Evolutionary conservation across 1,140 invertebrate species (phyloP).

Genomic region (Hydropsyche tenuis): DNA sequence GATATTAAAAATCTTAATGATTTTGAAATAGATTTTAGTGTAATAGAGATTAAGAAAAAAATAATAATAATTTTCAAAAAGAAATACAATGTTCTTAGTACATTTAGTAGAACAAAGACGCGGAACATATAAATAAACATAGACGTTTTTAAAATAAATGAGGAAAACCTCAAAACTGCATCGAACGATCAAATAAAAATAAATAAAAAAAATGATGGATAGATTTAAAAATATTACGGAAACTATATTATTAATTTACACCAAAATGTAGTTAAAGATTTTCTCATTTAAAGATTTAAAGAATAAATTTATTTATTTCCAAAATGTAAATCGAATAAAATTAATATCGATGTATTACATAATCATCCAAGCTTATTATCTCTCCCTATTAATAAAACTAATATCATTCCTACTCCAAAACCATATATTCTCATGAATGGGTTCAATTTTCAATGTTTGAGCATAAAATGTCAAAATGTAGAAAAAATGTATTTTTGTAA

Average conservation of each 20-base stretch:
- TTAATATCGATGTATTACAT: background rate
- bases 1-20: background rate
- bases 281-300: background rate
- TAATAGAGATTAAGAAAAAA: background rate
- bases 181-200: slow-evolving; percentile 13
- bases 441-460: background rate
- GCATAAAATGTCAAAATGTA: background rate
- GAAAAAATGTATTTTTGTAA: background rate
- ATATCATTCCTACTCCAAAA: background rate
- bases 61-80: slow-evolving; percentile 1
- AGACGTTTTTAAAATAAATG: slow-evolving; percentile 9
- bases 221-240: slow-evolving; percentile 13
- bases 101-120: slow-evolving; percentile 15
- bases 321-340: background rate
- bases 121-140: slow-evolving; percentile 23
- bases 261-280: background rate
- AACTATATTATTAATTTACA: background rate
- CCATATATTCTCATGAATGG: slow-evolving; percentile 5
- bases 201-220: background rate
- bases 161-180: background rate
- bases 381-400: background rate
- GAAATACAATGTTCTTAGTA: slow-evolving; percentile 4
- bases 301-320: background rate
- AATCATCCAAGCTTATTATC: slow-evolving; percentile 24
- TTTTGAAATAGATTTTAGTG: background rate